Conservation (phyloP, 2,888 invertebrate species). For the Drosophila rellima region DNA sequence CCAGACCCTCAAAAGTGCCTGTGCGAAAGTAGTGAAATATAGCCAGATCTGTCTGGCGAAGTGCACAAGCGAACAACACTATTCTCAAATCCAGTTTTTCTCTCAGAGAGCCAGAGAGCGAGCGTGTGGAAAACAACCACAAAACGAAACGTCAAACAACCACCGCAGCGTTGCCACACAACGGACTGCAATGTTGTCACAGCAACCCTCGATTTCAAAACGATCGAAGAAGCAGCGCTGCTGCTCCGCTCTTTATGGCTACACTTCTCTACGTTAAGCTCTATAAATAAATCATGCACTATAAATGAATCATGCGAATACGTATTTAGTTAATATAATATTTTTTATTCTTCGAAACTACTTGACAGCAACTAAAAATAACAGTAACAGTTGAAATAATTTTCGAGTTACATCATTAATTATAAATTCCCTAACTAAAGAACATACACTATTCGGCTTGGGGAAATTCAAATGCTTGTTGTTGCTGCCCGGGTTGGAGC, state of each 20-base stretch:
- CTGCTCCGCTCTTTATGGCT: conserved; percentile 30
- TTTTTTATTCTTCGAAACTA: background rate
- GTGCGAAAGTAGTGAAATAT: background rate
- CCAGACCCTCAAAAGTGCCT: background rate
- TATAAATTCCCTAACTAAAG: conserved; percentile 15
- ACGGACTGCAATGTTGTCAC: conserved; percentile 24
- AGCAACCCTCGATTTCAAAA: conserved; percentile 64
- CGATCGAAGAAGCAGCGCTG: conserved; percentile 48
- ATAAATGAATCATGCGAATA: too few relatives aligned
- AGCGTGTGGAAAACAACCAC: conserved; percentile 43
- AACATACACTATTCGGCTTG: conserved; percentile 48
- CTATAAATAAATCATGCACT: background rate
- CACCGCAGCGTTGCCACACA: conserved; percentile 65
- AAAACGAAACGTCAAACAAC: conserved; percentile 74
- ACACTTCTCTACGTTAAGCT: conserved; percentile 29
- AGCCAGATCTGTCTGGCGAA: conserved; percentile 5
- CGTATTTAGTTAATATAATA: background rate
- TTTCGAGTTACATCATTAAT: background rate
- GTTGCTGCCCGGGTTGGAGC: conserved; percentile 65
- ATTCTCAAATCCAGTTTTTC: conserved; percentile 22
- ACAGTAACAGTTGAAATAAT: background rate
- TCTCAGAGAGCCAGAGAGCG: conserved; percentile 21
- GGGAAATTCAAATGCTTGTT: conserved; percentile 43
- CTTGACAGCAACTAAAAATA: background rate
- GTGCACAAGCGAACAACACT: conserved; percentile 13